These are phyloP conservation scores for Lemur catta DNA, from an alignment of 2,797 vertebrate species.

Conservation along the genomic window DNA sequence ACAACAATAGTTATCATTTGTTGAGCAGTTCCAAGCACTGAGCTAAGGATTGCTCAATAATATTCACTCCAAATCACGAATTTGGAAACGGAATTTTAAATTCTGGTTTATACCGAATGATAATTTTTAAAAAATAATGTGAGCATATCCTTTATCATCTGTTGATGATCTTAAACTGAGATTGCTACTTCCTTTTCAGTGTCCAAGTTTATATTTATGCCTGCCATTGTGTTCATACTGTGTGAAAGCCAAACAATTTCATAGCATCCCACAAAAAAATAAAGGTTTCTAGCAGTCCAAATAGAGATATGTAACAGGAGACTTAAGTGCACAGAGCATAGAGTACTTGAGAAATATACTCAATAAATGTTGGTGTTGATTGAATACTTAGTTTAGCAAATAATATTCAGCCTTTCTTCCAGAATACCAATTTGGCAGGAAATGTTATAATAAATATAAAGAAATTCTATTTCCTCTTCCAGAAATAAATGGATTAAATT, in stretches of 20 bases:
- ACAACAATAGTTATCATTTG: background rate
- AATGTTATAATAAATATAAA: conserved; percentile 16
- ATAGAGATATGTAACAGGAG: background rate
- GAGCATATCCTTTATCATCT: background rate
- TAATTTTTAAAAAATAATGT: background rate
- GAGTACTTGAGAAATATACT: background rate
- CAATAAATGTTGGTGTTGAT: background rate
- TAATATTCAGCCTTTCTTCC: conserved; percentile 35
- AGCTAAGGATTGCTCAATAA: conserved; percentile 9
- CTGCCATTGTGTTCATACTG: background rate
- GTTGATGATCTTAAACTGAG: background rate
- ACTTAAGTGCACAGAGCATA: background rate
- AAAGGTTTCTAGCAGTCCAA: background rate
- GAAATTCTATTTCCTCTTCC: background rate
- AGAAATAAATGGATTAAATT: conserved; percentile 46
- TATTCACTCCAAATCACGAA: background rate
- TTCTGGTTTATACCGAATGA: background rate
- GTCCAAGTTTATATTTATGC: background rate
- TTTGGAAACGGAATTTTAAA: conserved; percentile 47
- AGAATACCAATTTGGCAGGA: conserved; percentile 13
- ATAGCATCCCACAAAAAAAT: background rate
- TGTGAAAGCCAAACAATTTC: background rate
- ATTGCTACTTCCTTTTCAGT: background rate
- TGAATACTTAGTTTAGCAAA: conserved; percentile 50
- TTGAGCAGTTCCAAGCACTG: background rate